Evolutionary conservation across 2,113 vertebrate genomes (phyloP).

Genomic region (Pollachius pollachius): DNA sequence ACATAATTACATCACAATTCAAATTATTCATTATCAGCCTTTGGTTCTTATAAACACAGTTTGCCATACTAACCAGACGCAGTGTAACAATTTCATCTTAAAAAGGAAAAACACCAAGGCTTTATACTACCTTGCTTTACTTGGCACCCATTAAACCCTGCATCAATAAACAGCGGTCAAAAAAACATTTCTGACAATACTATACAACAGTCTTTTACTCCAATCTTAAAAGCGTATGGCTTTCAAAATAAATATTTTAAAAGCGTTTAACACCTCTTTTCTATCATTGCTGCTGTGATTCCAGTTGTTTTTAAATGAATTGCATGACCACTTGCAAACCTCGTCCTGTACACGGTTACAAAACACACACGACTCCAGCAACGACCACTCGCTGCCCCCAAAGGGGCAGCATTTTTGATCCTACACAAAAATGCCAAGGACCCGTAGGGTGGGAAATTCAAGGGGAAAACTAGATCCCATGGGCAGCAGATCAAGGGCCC

Average conservation of each 20-base stretch:
- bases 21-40: constrained; percentile 11
- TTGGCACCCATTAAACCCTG: constrained; percentile 49
- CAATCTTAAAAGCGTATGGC: constrained; percentile 14
- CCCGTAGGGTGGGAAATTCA: constrained; percentile 40
- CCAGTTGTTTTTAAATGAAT: neutral
- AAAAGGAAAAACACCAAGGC: constrained; percentile 1
- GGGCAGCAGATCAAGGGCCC: constrained; percentile 6
- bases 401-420: too few species aligned
- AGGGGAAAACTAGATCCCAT: constrained; percentile 24
- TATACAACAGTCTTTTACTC: constrained; percentile 5
- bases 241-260: constrained; percentile 7
- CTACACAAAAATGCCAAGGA: too few species aligned
- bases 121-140: neutral
- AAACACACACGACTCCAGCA: constrained; percentile 15
- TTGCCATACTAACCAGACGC: constrained; percentile 12
- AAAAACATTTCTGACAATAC: neutral
- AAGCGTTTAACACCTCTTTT: neutral
- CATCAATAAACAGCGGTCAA: constrained; percentile 15
- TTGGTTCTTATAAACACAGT: constrained; percentile 1
- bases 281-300: constrained; percentile 9
- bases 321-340: constrained; percentile 36
- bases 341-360: constrained; percentile 35
- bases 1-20: constrained; percentile 12
- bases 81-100: constrained; percentile 4
- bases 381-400: constrained; percentile 36